Base-by-base conservation (phyloP, 2,113 vertebrate species). In the Cinclus cinclus region DNA sequence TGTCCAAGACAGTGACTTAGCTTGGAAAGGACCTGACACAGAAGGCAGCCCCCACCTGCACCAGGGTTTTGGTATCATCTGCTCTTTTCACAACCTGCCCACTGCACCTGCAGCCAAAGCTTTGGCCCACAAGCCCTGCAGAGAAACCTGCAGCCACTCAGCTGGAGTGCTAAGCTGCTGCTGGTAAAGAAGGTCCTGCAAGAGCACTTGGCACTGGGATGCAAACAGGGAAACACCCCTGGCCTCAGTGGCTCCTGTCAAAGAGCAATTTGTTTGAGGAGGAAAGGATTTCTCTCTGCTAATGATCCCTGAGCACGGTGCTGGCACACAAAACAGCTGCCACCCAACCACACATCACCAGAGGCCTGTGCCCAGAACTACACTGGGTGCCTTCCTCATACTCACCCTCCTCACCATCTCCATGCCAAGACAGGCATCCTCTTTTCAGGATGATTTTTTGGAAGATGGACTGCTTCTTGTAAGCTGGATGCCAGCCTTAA, bases 261-360 rank as follows among this genome's bases (percentile, higher is more conserved):
- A 78, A 79, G 41, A 56, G 19, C 65, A 58, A 9, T 42, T 33
- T 85, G 62, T 46, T n/a, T 15, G 42, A 84, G 28, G 33, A 58
- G 33, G 25, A 53, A 56, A 69, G 20, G 37, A 87, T 80, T 87
- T 59, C 6, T 46, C 78, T 76, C 20, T 42, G 8, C 2, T 53
- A 49, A 56, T 0, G 0, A 42, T 41, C 37, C 13, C 69, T 25
- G 35, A 6, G 35, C 9, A 3, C 13, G 24, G 50, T 1, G n/a
- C 53, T n/a, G 28, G 50, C 17, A 22, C 62, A 52, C 12, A 14
- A 6, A 79, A 21, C 10, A 77, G 56, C 52, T 75, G 64, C 35
- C 69, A 47, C 11, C 3, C 73, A 52, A 2, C 5, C 7, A 1
- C 27, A 14, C 23, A 20, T 5, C 49, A 33, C 5, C 0, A 8